Conservation (phyloP, 2,797 vertebrate species). For the Adelosebastes latens region DNA sequence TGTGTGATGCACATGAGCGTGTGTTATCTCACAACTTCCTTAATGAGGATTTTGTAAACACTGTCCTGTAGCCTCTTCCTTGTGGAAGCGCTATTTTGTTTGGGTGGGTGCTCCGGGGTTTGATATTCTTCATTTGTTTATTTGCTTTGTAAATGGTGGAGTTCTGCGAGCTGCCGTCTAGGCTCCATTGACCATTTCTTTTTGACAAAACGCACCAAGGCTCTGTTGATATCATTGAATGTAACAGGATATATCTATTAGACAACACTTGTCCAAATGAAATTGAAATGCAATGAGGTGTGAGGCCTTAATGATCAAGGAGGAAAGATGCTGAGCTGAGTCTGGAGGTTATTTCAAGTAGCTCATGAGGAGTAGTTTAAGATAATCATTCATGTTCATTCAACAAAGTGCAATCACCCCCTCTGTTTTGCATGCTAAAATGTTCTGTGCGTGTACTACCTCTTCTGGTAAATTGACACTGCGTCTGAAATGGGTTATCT, state of each 20-base stretch:
- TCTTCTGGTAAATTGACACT: not conserved
- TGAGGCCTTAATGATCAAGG: slow-evolving; percentile 54
- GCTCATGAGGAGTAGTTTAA: slow-evolving; percentile 3
- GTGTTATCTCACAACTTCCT: slow-evolving; percentile 94
- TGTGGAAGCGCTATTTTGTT: slow-evolving; percentile 87
- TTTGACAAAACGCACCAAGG: slow-evolving; percentile 64
- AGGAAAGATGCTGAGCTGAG: slow-evolving; percentile 20
- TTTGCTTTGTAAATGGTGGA: slow-evolving; percentile 80
- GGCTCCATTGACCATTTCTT: slow-evolving; percentile 77
- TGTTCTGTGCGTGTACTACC: not conserved
- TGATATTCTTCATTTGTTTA: slow-evolving; percentile 82
- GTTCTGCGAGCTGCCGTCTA: slow-evolving; percentile 61
- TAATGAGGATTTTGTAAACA: slow-evolving; percentile 99
- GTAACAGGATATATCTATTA: slow-evolving; percentile 60
- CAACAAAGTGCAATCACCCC: not conserved
- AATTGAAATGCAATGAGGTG: slow-evolving; percentile 81
- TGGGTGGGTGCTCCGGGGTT: slow-evolving; percentile 82
- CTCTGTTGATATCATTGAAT: slow-evolving; percentile 56
- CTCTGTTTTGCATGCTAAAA: not conserved
- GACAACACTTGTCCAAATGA: slow-evolving; percentile 49
- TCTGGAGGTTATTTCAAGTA: slow-evolving; percentile 13
- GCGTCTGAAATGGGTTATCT: slow-evolving; percentile 25
- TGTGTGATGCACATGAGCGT: slow-evolving; percentile 73
- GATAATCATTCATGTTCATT: slow-evolving; percentile 1
- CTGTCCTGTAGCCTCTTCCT: slow-evolving; percentile 85